A percentile compares a stretch with the other conserved stretches of the same genome.
Evolutionary conservation across 2,888 invertebrate genomes (phyloP).

Genomic region (Mesopsocus fuscifrons): DNA sequence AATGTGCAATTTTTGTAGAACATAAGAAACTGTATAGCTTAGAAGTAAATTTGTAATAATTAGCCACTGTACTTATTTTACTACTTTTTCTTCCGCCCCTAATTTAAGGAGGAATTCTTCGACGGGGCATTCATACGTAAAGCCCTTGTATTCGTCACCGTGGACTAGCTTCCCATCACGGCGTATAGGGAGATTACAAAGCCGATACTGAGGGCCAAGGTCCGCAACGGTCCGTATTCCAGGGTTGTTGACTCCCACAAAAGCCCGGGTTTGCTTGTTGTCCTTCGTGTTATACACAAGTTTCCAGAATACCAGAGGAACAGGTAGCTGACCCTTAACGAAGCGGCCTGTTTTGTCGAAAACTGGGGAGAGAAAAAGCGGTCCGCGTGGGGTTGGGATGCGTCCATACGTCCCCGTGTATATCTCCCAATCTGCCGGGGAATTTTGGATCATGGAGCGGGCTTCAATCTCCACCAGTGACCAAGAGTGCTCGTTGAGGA

Average conservation of each 20-base stretch:
- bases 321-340: not conserved
- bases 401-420: constrained; percentile 4
- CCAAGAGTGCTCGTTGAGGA: not conserved
- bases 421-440: constrained; percentile 3
- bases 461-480: constrained; percentile 1
- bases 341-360: not conserved
- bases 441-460: not conserved
- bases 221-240: not conserved
- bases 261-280: not conserved
- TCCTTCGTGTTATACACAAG: not conserved
- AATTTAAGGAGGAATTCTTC: not conserved
- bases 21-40: too few relatives aligned
- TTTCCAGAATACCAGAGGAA: constrained; percentile 3
- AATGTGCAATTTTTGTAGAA: too few relatives aligned
- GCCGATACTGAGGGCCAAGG: not conserved
- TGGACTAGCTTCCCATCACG: not conserved
- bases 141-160: constrained; percentile 4
- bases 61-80: too few relatives aligned
- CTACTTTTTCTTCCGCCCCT: not conserved
- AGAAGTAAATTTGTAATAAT: too few relatives aligned
- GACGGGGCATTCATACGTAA: constrained; percentile 2
- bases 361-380: not conserved
- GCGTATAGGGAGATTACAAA: not conserved
- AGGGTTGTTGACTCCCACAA: constrained; percentile 4
- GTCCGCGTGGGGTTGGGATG: constrained; percentile 1